A percentile compares a stretch with the other conserved stretches of the same genome.
These are phyloP conservation scores for Nerophis ophidion DNA, from an alignment of 2,113 vertebrate species.

Conservation along the genomic window DNA sequence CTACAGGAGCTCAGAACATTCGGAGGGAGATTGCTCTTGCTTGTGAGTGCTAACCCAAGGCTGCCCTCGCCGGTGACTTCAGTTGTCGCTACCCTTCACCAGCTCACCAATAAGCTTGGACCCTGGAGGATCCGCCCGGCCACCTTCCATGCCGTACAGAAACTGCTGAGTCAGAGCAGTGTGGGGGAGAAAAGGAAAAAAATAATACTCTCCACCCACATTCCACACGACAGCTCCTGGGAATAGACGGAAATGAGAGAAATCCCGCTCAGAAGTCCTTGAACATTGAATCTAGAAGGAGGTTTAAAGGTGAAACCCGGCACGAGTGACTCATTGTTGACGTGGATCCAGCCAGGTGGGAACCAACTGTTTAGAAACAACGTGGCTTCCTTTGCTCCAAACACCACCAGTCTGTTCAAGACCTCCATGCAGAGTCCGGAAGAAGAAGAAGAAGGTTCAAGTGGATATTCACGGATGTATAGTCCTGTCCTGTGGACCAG, in stretches of 20 bases:
- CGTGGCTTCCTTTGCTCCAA: constrained; percentile 13
- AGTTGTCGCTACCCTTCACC: neutral
- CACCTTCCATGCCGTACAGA: constrained; percentile 52
- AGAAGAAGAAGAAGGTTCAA: constrained; percentile 18
- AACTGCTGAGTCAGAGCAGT: constrained; percentile 53
- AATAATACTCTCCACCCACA: constrained; percentile 49
- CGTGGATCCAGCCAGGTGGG: constrained; percentile 7
- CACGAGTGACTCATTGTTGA: constrained; percentile 1
- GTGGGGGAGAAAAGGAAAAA: constrained; percentile 19
- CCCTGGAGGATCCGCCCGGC: constrained; percentile 46
- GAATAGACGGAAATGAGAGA: constrained; percentile 14
- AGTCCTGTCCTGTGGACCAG: no score
- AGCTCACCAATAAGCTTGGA: neutral
- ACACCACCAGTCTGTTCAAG: constrained; percentile 22
- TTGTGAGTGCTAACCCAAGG: no score
- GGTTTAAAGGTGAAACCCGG: neutral
- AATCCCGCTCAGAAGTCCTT: constrained; percentile 3
- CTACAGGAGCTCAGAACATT: no score
- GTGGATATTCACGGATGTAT: neutral
- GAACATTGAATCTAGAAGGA: constrained; percentile 1
- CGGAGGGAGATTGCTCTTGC: no score
- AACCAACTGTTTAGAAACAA: constrained; percentile 36
- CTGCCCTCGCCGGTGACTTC: no score
- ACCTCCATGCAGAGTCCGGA: constrained; percentile 26
- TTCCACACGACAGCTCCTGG: constrained; percentile 45